Percentiles rank a stretch among this genome's conserved stretches.
These are phyloP conservation scores for Loris lydekkerianus DNA, from an alignment of 2,797 vertebrate genomes.

Conservation along the genomic window DNA sequence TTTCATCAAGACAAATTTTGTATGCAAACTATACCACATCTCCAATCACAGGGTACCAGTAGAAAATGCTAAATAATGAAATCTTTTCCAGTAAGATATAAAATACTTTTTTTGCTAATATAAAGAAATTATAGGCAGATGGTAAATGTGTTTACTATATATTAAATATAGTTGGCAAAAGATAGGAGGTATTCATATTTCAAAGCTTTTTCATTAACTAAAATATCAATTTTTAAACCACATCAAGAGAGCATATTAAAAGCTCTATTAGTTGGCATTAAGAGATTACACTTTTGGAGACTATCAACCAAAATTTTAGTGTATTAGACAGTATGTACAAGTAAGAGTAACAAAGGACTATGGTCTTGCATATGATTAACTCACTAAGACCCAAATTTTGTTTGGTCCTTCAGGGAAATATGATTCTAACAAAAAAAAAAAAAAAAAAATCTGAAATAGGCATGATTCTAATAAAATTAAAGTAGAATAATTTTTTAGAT, in stretches of 20 bases:
- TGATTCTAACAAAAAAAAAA: background rate
- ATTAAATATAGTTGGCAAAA: conserved; percentile 36
- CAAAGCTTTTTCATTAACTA: conserved; percentile 34
- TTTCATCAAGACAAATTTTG: conserved; percentile 15
- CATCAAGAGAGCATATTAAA: background rate
- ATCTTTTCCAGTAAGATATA: background rate
- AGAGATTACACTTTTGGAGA: conserved; percentile 15
- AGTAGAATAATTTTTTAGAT: background rate
- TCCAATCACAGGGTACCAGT: conserved; percentile 16
- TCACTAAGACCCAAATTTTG: conserved; percentile 35
- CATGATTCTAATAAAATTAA: conserved; percentile 50
- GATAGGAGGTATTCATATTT: background rate
- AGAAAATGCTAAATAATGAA: conserved; percentile 39
- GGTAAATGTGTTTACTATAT: background rate
- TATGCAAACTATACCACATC: conserved; percentile 48
- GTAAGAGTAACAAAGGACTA: background rate
- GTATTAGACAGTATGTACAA: conserved; percentile 49
- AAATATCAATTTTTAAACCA: conserved; percentile 61
- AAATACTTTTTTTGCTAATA: background rate
- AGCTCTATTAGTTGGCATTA: conserved; percentile 6
- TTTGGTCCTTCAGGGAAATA: conserved; percentile 46
- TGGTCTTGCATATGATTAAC: conserved; percentile 25
- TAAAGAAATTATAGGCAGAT: background rate
- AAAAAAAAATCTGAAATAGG: conserved; percentile 37
- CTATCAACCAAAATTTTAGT: conserved; percentile 39